Evolutionary conservation across 2,113 vertebrate genomes (phyloP), one percentile per base, ranked within the genome.

Genomic region (Stigmatopora nigra): DNA sequence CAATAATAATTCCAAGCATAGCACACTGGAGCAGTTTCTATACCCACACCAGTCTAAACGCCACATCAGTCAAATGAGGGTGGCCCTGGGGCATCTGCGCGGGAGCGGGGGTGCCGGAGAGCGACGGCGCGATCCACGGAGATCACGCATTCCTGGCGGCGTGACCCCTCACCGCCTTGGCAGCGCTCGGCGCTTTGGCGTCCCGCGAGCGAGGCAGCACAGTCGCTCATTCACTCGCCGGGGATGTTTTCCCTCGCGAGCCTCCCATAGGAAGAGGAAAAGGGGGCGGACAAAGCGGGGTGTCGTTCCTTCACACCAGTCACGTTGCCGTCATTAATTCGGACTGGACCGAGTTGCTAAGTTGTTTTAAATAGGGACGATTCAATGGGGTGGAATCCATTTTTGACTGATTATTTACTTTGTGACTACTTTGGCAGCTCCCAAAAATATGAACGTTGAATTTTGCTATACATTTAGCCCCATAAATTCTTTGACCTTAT

Each of bases 171-270:
- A 78, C 81, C 73, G 75, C 64, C 72, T 84, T 78, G 80, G 82
- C 80, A 77, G 47, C 3, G 36, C 60, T 65, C 48, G 1, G 63
- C 38, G 77, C 67, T 68, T 69, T 63, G 78, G 71, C 69, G 91
- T 92, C 90, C 90, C 89, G 89, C 81, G 78, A 70, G 89, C 81
- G 78, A 70, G 51, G 72, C 66, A 71, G 63, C 71, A 71, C 44
- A 56, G 65, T 16, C 44, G 70, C 17, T 1, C 51, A 65, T 70
- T 69, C 71, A 60, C 72, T 13, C 19, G 19, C 59, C 45, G 25
- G 3, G 16, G 62, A 13, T 48, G 58, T 52, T 59, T 46, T 64
- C 63, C 60, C 55, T 68, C 47, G 52, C 57, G 67, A 64, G 62
- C 71, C 71, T 68, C 64, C 62, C 46, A 73, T 48, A 31, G 65